Evolutionary conservation across 1,140 invertebrate species (phyloP), one percentile per base, ranked within the genome.

Genomic region (Vanessa atalanta): DNA sequence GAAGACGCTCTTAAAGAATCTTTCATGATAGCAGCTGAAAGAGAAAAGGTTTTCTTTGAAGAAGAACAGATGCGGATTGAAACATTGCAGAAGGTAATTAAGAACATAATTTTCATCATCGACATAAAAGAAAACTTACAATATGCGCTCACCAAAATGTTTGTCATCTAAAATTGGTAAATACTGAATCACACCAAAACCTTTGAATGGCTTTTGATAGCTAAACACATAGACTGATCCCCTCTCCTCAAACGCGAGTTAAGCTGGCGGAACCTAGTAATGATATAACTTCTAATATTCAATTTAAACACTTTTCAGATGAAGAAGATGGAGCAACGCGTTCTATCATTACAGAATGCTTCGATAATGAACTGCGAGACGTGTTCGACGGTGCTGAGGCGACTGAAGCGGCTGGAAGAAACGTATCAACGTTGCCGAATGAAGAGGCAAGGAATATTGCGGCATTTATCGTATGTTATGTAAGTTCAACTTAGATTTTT

Each of bases 401-500:
- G 94, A 57, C 85, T 96, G 76, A 93, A 95, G 53, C 93, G 92
- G 20, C 88, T 95, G 15, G 95, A 96, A 82, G 87, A 88, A 14
- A 93, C 94, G 75, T 86, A 96, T 5, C 82, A 91, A 15, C 83
- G 88, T 67, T 91, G 96, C 66, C 88, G 95, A 60, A 88, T 93
- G 3, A 96, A 97, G 85, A 93, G 95, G 76, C 94, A 94, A 57
- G 92, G 92, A 63, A 95, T 97, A 81, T 84, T 97, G 55, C 95
- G 95, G 83, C 95, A 97, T 88, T 92, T 97, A 8, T 95, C 95
- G 82, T 95, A 96, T 88, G 95, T 97, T 94, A 97, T 97, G 97
- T 97, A 93, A 93, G 94, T 89, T 20, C 13, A 2, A 14, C n/a
- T 51, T n/a, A 14, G 13, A n/a, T 12, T 51, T 51, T 15, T 12